Evolutionary conservation across 2,797 vertebrate genomes (phyloP).

Genomic region (Neostethus bicornis): DNA sequence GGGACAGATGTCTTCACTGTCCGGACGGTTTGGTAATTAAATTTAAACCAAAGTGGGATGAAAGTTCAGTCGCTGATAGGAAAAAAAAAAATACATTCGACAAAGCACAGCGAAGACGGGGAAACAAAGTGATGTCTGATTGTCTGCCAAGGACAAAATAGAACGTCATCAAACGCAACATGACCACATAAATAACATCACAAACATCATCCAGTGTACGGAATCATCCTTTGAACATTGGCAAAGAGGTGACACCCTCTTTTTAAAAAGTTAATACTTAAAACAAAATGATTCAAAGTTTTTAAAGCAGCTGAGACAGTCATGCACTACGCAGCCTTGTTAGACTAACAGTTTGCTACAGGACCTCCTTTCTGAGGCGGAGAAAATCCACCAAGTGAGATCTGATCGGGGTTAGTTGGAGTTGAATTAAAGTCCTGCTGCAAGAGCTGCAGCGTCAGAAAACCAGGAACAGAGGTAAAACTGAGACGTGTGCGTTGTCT

Average conservation of each 20-base stretch:
- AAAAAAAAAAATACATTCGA: conserved; percentile 63
- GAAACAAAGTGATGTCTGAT: conserved; percentile 68
- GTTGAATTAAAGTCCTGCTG: conserved; percentile 52
- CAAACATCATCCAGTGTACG: conserved; percentile 74
- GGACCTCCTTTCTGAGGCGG: conserved; percentile 31
- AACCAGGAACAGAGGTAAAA: conserved; percentile 31
- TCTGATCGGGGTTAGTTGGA: conserved; percentile 40
- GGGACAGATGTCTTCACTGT: conserved; percentile 23
- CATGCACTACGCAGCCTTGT: conserved; percentile 70
- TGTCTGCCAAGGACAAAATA: conserved; percentile 73
- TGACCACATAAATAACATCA: conserved; percentile 78
- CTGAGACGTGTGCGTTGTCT: conserved; percentile 18
- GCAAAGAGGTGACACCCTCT: conserved; percentile 45
- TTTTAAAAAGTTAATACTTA: conserved; percentile 57
- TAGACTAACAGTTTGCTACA: conserved; percentile 33
- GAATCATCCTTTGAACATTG: conserved; percentile 65
- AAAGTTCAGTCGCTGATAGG: conserved; percentile 45
- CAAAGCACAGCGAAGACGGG: conserved; percentile 64
- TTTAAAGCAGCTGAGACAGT: conserved; percentile 77
- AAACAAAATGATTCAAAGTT: conserved; percentile 57
- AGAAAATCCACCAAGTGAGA: conserved; percentile 32
- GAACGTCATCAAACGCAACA: conserved; percentile 68
- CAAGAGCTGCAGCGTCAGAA: conserved; percentile 22
- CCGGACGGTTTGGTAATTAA: conserved; percentile 20
- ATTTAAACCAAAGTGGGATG: conserved; percentile 32